Evolutionary conservation across 1,140 invertebrate species (phyloP).

Genomic region (Drosophila lacteicornis): DNA sequence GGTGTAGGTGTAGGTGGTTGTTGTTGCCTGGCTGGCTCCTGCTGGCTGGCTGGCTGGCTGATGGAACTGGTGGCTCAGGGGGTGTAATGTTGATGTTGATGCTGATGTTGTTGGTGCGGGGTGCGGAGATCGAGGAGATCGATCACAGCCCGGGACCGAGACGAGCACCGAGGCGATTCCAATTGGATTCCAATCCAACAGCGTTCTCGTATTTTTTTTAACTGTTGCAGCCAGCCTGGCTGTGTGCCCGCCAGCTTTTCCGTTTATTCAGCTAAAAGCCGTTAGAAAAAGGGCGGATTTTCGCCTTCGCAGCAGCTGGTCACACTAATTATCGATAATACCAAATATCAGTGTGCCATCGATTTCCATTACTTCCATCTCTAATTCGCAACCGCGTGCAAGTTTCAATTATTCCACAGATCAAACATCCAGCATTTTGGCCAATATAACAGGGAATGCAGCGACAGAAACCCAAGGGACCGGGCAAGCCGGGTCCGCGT

Average conservation of each 20-base stretch:
- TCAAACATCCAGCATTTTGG: background rate
- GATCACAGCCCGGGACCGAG: conserved; percentile 33
- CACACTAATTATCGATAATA: background rate
- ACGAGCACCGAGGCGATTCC: conserved; percentile 30
- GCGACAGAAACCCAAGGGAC: conserved; percentile 48
- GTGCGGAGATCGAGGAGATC: conserved; percentile 29
- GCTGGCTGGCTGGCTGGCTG: conserved; percentile 6
- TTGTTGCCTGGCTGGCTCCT: conserved; percentile 17
- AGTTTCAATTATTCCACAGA: conserved; percentile 4
- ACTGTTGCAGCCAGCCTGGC: conserved; percentile 14
- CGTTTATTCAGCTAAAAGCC: too few relatives aligned
- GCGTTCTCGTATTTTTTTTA: conserved; percentile 24
- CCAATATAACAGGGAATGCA: conserved; percentile 42
- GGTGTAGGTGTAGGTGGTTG: conserved; percentile 17
- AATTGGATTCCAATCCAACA: conserved; percentile 30
- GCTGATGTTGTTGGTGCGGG: conserved; percentile 26
- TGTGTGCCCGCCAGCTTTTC: background rate
- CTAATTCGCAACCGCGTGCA: conserved; percentile 22
- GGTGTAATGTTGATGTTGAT: conserved; percentile 20
- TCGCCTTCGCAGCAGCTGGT: too few relatives aligned
- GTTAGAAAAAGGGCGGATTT: too few relatives aligned
- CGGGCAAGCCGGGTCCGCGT: conserved; percentile 35
- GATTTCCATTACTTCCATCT: background rate
- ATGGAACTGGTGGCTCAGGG: conserved; percentile 13
- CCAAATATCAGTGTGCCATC: background rate